Base-by-base conservation (phyloP, 1,140 invertebrate species). In the Lucilia sericata region DNA sequence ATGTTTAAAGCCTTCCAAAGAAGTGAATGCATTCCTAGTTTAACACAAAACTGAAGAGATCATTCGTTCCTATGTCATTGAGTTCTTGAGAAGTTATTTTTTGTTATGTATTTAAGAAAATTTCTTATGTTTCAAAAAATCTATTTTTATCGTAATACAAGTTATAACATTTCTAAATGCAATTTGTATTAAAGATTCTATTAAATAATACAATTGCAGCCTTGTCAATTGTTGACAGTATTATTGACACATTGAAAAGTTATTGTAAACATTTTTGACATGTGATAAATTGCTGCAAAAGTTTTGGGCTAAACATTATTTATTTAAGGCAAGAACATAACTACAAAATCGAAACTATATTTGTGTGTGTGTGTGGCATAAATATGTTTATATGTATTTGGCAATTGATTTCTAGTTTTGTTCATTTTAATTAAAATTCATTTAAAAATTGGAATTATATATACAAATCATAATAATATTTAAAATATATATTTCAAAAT, bases 211-310 rank as follows among this genome's bases (percentile, higher is more conserved):
- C 47, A 51, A 80, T 21, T 80, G 19, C 76, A 80, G 76, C 42
- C 76, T 21, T 80, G 76, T 80, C 76, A 80, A 49, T 42, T 51
- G 76, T 80, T 49, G 42, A 21, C 36, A 21, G 19, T 21, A 49
- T 30, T 78, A n/a, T 51, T 49, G 42, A 80, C 76, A 80, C 47
- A 80, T 80, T 80, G 76, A 80, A 80, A 80, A 80, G 76, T 42
- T 49, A 80, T 80, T 80, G 76, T 49, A 80, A 80, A 80, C 42
- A 80, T 51, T 49, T 80, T 80, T 80, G 76, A 80, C 76, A 80
- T 80, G n/a, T 80, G 76, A 80, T 80, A 80, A 80, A 80, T 80
- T 47, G 25, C 76, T 80, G 76, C 42, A 80, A 47, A 80, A 70
- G n/a, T 70, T 70, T 76, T 78, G 14, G 17, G 75, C 5, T 70